Conservation (phyloP, 2,113 vertebrate species). For the Prolemur simus region DNA sequence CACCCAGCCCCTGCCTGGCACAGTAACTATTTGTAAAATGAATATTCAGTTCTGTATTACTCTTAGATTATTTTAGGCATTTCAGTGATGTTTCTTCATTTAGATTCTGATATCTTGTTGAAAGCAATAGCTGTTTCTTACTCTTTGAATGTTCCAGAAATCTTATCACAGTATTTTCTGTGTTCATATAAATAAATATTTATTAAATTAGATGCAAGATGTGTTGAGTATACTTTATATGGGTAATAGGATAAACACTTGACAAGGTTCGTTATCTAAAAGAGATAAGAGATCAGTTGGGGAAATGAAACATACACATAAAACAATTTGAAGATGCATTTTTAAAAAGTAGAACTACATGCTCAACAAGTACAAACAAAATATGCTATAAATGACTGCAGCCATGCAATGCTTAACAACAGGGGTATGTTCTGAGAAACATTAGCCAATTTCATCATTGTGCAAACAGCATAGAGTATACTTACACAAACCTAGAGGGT, state of each 20-base stretch:
- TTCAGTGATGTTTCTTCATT: neutral
- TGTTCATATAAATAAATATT: constrained; percentile 10
- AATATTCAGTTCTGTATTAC: neutral
- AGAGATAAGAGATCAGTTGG: neutral
- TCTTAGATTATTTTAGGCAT: constrained; percentile 9
- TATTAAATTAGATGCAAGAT: constrained; percentile 29
- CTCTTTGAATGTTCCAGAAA: constrained; percentile 18
- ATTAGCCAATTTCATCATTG: neutral
- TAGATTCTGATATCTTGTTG: neutral
- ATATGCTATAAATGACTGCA: neutral
- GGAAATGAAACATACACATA: neutral
- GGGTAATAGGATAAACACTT: neutral
- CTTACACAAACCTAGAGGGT: neutral
- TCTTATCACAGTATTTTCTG: neutral
- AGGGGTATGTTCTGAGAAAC: neutral
- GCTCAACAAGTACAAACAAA: neutral
- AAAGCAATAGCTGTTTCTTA: neutral
- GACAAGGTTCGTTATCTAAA: neutral
- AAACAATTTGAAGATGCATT: neutral
- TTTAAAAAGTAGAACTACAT: neutral
- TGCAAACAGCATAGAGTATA: neutral
- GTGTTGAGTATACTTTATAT: neutral
- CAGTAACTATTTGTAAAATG: neutral
- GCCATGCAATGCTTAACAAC: neutral
- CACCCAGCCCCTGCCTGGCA: neutral